Evolutionary conservation across 2,888 invertebrate genomes (phyloP), one percentile per base, ranked within the genome.

Genomic region (Chloromyia formosa): DNA sequence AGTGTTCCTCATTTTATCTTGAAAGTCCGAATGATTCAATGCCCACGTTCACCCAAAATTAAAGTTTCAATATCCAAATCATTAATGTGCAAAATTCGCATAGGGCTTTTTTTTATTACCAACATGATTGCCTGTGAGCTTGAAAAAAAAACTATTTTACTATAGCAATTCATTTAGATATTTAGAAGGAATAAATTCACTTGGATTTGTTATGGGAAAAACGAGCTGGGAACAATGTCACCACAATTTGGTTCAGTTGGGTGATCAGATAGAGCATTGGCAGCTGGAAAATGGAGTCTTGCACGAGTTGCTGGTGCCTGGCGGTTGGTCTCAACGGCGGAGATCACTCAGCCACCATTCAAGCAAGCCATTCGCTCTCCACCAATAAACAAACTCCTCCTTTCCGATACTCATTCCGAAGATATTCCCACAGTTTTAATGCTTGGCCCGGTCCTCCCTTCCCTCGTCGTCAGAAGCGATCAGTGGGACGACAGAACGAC

Each of bases 291-390:
- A 69, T 69, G 68, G 68, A 27, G 68, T 69, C 35, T 23, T 69
- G 1, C 16, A 12, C 23, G 49, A 7, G 18, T 22, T 45, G n/a
- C n/a, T n/a, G n/a, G n/a, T n/a, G n/a, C 66, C 66, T 68, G 49
- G 68, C 54, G 68, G 68, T 18, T 35, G 58, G 40, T 73, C 27
- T 18, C 9, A 60, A 60, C 58, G 12, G 40, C 18, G 20, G 64
- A 76, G 74, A 74, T 76, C 76, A 76, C 76, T 76, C 76, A 76
- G 58, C 74, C 74, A 74, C 76, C 76, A 76, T 74, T 76, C 76
- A 76, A 74, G 71, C 71, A 76, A 74, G 71, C 71, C 64, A 58
- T 60, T 56, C 35, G 45, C 62, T 62, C 64, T 76, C 35, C 49
- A 76, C 71, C 54, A 74, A 64, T 76, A 76, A 76, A 76, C 76